These are phyloP conservation scores for Spialia ferax DNA, from an alignment of 2,888 invertebrate genomes.

Conservation along the genomic window DNA sequence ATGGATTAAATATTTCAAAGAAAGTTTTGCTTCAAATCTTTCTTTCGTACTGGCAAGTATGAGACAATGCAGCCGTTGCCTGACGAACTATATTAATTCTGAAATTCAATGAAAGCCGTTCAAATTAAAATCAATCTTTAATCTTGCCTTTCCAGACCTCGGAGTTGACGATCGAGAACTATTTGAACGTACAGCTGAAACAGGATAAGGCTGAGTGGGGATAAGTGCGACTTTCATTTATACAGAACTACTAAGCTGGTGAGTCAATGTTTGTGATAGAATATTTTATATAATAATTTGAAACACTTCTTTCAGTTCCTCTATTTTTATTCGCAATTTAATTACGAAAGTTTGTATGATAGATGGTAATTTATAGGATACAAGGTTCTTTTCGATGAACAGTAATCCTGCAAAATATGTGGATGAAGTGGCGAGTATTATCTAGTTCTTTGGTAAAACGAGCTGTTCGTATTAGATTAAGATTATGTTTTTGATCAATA, in stretches of 20 bases:
- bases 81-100: slow-evolving; percentile 32
- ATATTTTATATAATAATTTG: not conserved
- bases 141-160: slow-evolving; percentile 32
- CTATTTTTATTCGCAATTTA: no score
- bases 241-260: not conserved
- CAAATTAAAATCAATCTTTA: slow-evolving; percentile 40
- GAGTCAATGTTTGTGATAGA: not conserved
- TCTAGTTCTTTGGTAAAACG: no score
- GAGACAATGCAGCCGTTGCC: slow-evolving; percentile 35
- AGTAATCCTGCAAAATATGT: no score
- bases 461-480: not conserved
- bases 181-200: slow-evolving; percentile 14
- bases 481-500: not conserved
- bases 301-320: not conserved
- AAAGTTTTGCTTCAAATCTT: slow-evolving; percentile 23
- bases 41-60: slow-evolving; percentile 22
- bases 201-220: not conserved
- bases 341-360: no score
- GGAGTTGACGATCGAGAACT: slow-evolving; percentile 17
- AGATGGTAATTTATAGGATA: no score
- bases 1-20: slow-evolving; percentile 31
- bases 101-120: slow-evolving; percentile 35
- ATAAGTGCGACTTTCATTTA: not conserved
- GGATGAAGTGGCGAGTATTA: no score
- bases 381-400: no score